These are phyloP conservation scores for Anthoscopus minutus DNA, from an alignment of 2,113 vertebrate species.

Conservation along the genomic window DNA sequence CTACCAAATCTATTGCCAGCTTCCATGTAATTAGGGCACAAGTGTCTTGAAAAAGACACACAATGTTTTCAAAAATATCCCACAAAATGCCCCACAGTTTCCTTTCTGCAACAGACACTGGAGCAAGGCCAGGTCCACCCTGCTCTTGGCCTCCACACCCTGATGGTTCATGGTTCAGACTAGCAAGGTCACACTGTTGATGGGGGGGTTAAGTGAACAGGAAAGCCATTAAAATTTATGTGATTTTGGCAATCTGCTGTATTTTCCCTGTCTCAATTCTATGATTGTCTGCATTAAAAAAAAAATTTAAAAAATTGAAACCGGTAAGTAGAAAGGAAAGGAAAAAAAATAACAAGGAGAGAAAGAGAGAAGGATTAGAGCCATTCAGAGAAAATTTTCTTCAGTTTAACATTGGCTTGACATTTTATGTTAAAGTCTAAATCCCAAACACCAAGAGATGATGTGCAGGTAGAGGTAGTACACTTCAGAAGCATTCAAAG, in stretches of 20 bases:
- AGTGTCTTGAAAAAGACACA: not conserved
- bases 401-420: not conserved
- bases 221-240: conserved; percentile 62
- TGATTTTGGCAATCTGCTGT: conserved; percentile 44
- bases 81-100: not conserved
- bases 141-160: conserved; percentile 57
- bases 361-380: not conserved
- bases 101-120: conserved; percentile 11
- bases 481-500: not conserved
- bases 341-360: not conserved
- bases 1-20: not conserved
- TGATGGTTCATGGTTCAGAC: conserved; percentile 27
- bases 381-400: not conserved
- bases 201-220: conserved; percentile 63
- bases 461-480: not conserved
- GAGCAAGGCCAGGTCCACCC: conserved; percentile 53
- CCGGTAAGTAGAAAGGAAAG: not conserved
- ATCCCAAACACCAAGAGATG: not conserved
- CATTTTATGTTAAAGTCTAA: not conserved
- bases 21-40: not conserved
- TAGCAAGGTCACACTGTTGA: conserved; percentile 36
- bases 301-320: not conserved
- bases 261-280: conserved; percentile 43
- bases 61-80: conserved; percentile 8
- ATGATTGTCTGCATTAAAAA: not conserved